These are phyloP conservation scores for Alectura lathami DNA, from an alignment of 2,113 vertebrate species.

Conservation along the genomic window DNA sequence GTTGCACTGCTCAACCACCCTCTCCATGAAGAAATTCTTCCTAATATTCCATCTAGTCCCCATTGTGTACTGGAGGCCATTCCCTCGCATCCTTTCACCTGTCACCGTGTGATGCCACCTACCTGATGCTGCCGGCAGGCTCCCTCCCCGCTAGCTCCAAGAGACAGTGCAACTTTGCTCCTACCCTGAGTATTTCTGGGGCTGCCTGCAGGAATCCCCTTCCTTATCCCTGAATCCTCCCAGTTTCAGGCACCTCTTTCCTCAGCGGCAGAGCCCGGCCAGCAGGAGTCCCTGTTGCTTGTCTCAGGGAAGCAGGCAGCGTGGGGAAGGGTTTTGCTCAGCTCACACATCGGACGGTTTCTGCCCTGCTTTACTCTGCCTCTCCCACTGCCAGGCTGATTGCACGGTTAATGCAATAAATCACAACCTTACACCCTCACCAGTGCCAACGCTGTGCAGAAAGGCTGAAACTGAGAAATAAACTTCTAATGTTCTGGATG, in stretches of 20 bases:
- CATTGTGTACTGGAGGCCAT: background rate
- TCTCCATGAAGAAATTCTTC: background rate
- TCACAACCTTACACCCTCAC: background rate
- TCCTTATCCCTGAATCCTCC: accelerated
- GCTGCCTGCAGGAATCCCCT: accelerated
- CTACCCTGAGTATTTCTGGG: accelerated
- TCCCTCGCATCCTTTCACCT: background rate
- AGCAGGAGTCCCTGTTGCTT: conserved; percentile 70
- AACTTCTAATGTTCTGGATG: background rate
- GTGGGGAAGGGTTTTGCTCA: background rate
- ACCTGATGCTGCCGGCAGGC: background rate
- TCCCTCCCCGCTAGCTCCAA: accelerated
- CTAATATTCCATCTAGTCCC: background rate
- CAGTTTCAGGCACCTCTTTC: accelerated
- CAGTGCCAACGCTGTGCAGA: background rate
- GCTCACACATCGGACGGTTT: background rate
- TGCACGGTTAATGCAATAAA: background rate
- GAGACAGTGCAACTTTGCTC: accelerated
- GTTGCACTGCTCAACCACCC: background rate
- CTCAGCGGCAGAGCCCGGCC: background rate
- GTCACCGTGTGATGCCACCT: background rate
- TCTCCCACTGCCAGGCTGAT: background rate
- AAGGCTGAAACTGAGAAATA: background rate
- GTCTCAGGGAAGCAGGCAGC: background rate
- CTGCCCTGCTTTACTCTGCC: background rate